phyloP scores from a whole-genome alignment of 2,888 invertebrate species.

The Eugnorisma glareosa region DNA sequence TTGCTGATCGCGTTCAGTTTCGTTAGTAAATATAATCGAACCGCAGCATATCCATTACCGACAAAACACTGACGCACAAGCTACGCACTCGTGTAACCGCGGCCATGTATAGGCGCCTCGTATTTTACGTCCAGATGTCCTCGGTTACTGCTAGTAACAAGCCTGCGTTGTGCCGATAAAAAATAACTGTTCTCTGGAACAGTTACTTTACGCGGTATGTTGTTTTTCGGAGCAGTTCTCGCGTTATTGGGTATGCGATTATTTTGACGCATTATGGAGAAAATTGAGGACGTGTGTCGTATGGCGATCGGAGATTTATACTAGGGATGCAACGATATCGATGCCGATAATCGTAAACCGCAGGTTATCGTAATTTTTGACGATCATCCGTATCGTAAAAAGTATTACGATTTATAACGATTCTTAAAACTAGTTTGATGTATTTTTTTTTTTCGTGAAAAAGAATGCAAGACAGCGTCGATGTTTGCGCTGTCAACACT shows the following conservation, averaged over 20 bases:
- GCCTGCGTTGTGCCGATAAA: constrained; percentile 71
- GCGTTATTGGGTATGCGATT: constrained; percentile 46
- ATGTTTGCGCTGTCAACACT: too few species aligned
- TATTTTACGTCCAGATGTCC: constrained; percentile 73
- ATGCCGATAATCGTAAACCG: too few species aligned
- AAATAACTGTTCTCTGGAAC: constrained; percentile 70
- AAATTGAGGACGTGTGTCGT: constrained; percentile 39
- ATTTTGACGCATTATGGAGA: constrained; percentile 54
- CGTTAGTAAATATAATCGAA: constrained; percentile 3
- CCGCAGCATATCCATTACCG: constrained; percentile 54
- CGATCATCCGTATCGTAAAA: too few species aligned
- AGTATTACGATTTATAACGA: too few species aligned
- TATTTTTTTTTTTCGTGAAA: too few species aligned
- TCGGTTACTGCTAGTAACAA: constrained; percentile 64
- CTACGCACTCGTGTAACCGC: constrained; percentile 55
- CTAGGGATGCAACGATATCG: too few species aligned
- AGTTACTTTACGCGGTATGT: constrained; percentile 41
- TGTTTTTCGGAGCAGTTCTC: constrained; percentile 42
- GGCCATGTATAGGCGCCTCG: constrained; percentile 60
- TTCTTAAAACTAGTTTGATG: too few species aligned
- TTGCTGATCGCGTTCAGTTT: neutral
- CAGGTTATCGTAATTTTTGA: too few species aligned
- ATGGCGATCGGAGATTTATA: constrained; percentile 23
- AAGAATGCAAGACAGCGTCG: too few species aligned
- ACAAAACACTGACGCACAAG: constrained; percentile 38